Evolutionary conservation across 2,888 invertebrate species (phyloP).

Genomic region (Pseudeuparius sepicola): DNA sequence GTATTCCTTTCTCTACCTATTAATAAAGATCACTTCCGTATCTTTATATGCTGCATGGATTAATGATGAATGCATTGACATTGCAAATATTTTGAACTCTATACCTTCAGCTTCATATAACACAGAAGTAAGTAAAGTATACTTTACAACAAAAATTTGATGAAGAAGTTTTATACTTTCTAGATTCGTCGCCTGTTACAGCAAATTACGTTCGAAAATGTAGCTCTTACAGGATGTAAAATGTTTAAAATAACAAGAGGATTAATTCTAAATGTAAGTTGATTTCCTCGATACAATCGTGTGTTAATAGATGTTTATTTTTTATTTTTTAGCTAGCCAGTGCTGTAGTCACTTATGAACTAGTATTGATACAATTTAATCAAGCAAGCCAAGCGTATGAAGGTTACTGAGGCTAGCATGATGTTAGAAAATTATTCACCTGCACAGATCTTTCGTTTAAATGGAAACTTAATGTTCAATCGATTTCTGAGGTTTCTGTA

Average conservation of each 20-base stretch:
- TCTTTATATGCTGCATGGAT: slow-evolving; percentile 31
- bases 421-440: too few species aligned
- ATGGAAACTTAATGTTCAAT: too few species aligned
- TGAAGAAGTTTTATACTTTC: too few species aligned
- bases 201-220: slow-evolving; percentile 25
- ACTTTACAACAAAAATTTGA: too few species aligned
- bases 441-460: too few species aligned
- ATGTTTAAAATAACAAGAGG: slow-evolving; percentile 31
- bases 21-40: too few species aligned
- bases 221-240: slow-evolving; percentile 29
- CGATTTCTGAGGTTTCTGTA: too few species aligned
- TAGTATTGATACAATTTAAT: slow-evolving; percentile 33
- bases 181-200: slow-evolving; percentile 28
- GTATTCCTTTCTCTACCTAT: too few species aligned
- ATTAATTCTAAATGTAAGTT: slow-evolving; percentile 30
- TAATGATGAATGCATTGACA: slow-evolving; percentile 34
- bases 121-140: slow-evolving; percentile 53
- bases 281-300: slow-evolving; percentile 4
- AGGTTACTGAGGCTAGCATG: too few species aligned
- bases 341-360: slow-evolving; percentile 32
- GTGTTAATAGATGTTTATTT: not conserved
- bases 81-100: slow-evolving; percentile 44
- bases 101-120: slow-evolving; percentile 53
- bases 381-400: too few species aligned
- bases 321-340: slow-evolving; percentile 29